A percentile compares a stretch with the other conserved stretches of the same genome.
These are phyloP conservation scores for Cariama cristata DNA, from an alignment of 2,113 vertebrate genomes.

Conservation along the genomic window DNA sequence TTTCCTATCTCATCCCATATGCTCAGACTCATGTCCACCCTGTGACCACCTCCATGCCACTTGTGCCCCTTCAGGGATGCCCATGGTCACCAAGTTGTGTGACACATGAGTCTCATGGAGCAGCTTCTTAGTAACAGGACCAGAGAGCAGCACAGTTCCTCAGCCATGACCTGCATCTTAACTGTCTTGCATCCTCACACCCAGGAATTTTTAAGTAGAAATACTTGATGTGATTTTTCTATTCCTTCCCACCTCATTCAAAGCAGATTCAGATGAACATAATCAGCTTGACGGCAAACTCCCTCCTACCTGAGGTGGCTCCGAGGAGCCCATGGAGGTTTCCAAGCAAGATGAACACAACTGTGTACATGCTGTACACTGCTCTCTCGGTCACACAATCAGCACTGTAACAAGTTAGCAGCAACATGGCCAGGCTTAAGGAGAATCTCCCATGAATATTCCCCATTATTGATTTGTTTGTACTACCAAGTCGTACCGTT, in stretches of 20 bases:
- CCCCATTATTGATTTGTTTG: background rate
- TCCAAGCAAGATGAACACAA: background rate
- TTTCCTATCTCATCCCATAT: background rate
- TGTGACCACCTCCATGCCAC: background rate
- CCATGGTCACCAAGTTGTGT: background rate
- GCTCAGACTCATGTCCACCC: background rate
- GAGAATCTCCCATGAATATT: background rate
- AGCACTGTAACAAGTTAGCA: background rate
- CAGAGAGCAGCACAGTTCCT: background rate
- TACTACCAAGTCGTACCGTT: background rate
- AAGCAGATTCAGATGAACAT: background rate
- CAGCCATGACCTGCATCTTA: background rate
- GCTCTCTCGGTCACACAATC: background rate
- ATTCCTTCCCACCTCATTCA: background rate
- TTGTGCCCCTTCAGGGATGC: background rate
- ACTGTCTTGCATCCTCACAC: too few species aligned
- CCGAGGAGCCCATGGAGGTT: background rate
- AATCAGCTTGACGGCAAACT: background rate
- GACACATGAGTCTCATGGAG: rapidly evolving
- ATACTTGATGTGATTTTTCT: background rate
- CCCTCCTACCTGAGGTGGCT: background rate
- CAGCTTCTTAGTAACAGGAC: background rate
- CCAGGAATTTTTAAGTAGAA: background rate
- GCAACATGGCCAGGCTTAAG: background rate
- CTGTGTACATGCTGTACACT: rapidly evolving